These are phyloP conservation scores for Halocynthia aurantium DNA, from an alignment of 23 tunicate species.

Conservation along the genomic window DNA sequence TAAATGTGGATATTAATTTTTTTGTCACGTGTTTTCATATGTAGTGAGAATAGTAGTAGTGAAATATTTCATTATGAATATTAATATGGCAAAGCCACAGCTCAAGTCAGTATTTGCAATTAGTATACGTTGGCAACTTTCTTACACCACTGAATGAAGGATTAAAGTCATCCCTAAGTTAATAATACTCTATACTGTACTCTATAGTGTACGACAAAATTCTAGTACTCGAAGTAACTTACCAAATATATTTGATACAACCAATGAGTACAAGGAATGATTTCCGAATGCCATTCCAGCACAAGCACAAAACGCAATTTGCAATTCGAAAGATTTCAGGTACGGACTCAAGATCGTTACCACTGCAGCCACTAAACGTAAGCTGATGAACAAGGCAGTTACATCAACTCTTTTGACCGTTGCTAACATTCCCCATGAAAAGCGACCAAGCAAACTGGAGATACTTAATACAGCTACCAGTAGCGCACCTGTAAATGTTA, in stretches of 20 bases:
- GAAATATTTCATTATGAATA: too few relatives aligned
- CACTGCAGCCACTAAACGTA: conserved; percentile 25
- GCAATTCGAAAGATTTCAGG: conserved; percentile 19
- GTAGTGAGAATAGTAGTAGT: too few relatives aligned
- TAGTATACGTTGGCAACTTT: too few relatives aligned
- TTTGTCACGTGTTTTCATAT: too few relatives aligned
- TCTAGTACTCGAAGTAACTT: conserved; percentile 3
- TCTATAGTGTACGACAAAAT: too few relatives aligned
- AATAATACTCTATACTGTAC: too few relatives aligned
- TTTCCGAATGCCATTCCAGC: conserved; percentile 41
- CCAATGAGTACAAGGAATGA: conserved; percentile 54
- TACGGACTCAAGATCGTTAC: conserved; percentile 38
- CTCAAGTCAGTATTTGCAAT: too few relatives aligned
- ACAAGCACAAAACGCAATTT: conserved; percentile 23
- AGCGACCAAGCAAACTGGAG: conserved; percentile 35
- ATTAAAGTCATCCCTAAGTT: too few relatives aligned
- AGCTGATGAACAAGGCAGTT: conserved; percentile 9
- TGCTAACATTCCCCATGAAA: conserved; percentile 45
- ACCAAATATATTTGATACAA: conserved; percentile 41
- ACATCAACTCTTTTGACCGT: conserved; percentile 11
- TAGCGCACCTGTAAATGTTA: conserved; percentile 11
- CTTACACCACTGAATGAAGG: too few relatives aligned
- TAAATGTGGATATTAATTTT: too few relatives aligned
- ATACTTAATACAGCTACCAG: conserved; percentile 41
- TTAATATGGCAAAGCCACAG: too few relatives aligned